A percentile compares a stretch with the other conserved stretches of the same genome.
Evolutionary conservation across 2,113 vertebrate species (phyloP).

Genomic region (Anhinga rufa): DNA sequence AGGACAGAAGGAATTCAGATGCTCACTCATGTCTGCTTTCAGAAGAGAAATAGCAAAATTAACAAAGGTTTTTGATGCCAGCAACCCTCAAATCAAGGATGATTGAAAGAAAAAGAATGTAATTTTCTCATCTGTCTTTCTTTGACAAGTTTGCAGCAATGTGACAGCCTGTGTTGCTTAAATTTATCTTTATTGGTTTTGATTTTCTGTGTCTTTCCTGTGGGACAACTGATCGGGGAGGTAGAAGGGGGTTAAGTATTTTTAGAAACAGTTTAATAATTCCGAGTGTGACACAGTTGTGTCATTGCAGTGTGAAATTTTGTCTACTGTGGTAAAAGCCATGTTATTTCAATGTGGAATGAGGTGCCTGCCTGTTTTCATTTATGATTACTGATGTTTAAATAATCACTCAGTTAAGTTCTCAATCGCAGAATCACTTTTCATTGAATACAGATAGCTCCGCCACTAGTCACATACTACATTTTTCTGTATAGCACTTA

Average conservation of each 20-base stretch:
- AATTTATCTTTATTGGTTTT: constrained; percentile 38
- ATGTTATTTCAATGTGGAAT: background rate
- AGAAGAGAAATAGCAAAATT: background rate
- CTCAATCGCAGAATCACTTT: background rate
- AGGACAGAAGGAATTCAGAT: constrained; percentile 15
- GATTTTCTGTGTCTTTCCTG: constrained; percentile 11
- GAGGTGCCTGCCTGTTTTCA: background rate
- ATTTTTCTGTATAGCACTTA: background rate
- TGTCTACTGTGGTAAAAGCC: background rate
- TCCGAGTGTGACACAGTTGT: background rate
- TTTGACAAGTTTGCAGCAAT: constrained; percentile 14
- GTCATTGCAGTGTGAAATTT: constrained; percentile 20
- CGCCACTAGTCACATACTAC: background rate
- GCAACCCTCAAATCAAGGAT: constrained; percentile 29
- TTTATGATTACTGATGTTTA: constrained; percentile 2
- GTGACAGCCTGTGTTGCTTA: constrained; percentile 5
- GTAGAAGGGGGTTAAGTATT: background rate
- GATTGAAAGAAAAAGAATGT: constrained; percentile 41
- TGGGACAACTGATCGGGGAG: background rate
- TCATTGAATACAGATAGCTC: background rate
- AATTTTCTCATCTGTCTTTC: constrained; percentile 27
- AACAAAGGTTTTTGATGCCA: constrained; percentile 30
- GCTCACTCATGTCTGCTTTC: background rate
- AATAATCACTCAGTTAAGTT: constrained; percentile 3
- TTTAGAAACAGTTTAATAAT: constrained; percentile 30